Evolutionary conservation across 2,888 invertebrate genomes (phyloP).

Genomic region (Ferdinandea cuprea): DNA sequence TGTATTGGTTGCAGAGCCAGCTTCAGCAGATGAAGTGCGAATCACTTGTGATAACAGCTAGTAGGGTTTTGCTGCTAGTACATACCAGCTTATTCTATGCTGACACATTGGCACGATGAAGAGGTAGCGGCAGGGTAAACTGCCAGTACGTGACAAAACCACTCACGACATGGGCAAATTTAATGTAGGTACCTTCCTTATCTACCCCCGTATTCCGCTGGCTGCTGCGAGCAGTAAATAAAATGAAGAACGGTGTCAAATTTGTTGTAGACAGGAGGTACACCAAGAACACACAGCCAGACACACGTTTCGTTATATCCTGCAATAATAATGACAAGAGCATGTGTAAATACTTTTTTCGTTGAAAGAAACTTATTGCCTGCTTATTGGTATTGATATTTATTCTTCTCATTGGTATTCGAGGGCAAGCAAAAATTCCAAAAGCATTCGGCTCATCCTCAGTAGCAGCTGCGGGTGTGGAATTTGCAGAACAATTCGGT

Average conservation of each 20-base stretch:
- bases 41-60: conserved; percentile 64
- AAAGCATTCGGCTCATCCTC: conserved; percentile 18
- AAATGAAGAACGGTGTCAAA: conserved; percentile 21
- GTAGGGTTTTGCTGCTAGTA: conserved; percentile 45
- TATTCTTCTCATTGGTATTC: conserved; percentile 56
- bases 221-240: conserved; percentile 30
- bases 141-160: conserved; percentile 57
- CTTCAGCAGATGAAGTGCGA: conserved; percentile 57
- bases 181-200: conserved; percentile 43
- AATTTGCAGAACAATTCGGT: too few species aligned
- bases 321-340: conserved; percentile 30
- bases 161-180: conserved; percentile 36
- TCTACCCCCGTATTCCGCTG: too few species aligned
- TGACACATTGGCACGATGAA: conserved; percentile 46
- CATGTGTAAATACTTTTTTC: conserved; percentile 20
- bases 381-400: conserved; percentile 59
- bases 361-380: conserved; percentile 38
- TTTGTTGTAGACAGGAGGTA: neutral
- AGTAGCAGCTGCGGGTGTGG: too few species aligned
- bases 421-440: conserved; percentile 48
- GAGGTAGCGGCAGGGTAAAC: conserved; percentile 56
- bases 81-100: conserved; percentile 15
- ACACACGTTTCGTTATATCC: conserved; percentile 1
- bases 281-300: neutral
- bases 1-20: neutral